Evolutionary conservation across 2,113 vertebrate species (phyloP).

Genomic region (Acanthisitta chloris): DNA sequence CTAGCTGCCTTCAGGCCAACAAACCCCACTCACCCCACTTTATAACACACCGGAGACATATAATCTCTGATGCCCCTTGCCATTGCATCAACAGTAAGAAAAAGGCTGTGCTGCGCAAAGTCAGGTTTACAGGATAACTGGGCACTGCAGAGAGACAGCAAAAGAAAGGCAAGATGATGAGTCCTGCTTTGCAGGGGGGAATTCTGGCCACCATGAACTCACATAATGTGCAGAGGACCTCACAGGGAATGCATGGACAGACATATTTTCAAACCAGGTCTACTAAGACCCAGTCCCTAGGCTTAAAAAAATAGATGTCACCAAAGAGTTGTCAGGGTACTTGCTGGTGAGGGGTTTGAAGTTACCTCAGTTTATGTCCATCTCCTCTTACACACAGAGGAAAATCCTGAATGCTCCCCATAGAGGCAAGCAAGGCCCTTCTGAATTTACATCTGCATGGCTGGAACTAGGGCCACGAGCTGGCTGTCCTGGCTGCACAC

Average conservation of each 20-base stretch:
- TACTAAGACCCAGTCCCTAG: not conserved
- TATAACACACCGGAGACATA: fast-evolving
- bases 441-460: not conserved
- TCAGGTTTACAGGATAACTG: not conserved
- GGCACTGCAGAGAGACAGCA: fast-evolving
- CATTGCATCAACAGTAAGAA: not conserved
- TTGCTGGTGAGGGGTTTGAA: not conserved
- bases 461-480: not conserved
- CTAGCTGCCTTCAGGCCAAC: not conserved
- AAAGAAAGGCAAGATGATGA: not conserved
- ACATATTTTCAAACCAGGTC: not conserved
- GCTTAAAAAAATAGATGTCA: not conserved
- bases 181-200: not conserved
- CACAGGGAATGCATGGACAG: not conserved
- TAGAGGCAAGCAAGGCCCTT: not conserved
- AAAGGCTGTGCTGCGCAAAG: fast-evolving
- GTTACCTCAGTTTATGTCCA: not conserved
- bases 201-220: not conserved
- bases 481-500: not conserved
- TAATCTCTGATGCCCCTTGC: not conserved
- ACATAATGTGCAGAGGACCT: not conserved
- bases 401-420: not conserved
- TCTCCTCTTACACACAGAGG: not conserved
- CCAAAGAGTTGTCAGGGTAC: not conserved
- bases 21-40: not conserved